Evolutionary conservation across 2,113 vertebrate genomes (phyloP).

Genomic region (Bettongia penicillata): DNA sequence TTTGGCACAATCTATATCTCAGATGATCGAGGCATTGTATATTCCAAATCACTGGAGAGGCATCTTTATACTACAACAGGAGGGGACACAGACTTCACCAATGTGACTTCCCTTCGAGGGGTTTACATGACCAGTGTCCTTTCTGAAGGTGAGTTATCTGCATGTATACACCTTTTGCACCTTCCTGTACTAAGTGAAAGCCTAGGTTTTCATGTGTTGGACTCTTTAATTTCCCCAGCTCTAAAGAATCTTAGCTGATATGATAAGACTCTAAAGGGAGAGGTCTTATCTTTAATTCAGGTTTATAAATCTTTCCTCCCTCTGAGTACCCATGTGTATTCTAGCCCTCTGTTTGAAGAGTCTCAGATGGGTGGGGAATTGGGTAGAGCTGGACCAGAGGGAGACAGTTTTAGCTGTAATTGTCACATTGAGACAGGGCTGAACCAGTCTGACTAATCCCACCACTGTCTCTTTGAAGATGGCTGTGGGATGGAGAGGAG

Average conservation of each 20-base stretch:
- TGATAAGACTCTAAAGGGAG: not conserved
- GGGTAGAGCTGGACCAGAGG: not conserved
- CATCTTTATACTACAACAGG: slow-evolving; percentile 93
- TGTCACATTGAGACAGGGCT: not conserved
- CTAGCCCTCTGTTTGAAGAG: slow-evolving; percentile 1
- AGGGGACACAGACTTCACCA: slow-evolving; percentile 95
- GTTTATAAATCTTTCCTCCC: not conserved
- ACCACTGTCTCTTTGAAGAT: not conserved
- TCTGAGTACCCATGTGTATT: not conserved
- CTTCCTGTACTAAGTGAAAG: not conserved
- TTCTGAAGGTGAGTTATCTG: slow-evolving; percentile 85
- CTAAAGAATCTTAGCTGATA: not conserved
- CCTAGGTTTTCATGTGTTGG: not conserved
- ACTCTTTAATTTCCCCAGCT: not conserved
- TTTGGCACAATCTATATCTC: slow-evolving; percentile 95
- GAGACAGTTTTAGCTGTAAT: not conserved
- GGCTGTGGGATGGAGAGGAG: not conserved
- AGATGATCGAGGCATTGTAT: slow-evolving; percentile 93
- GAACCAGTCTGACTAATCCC: not conserved
- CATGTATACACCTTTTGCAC: not conserved
- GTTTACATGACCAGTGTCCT: slow-evolving; percentile 93
- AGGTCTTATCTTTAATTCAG: not conserved
- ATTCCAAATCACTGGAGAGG: slow-evolving; percentile 94
- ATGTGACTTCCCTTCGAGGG: slow-evolving; percentile 94
- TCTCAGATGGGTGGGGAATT: not conserved